Conservation (phyloP, 2,797 vertebrate species). For the Calcarius lapponicus region DNA sequence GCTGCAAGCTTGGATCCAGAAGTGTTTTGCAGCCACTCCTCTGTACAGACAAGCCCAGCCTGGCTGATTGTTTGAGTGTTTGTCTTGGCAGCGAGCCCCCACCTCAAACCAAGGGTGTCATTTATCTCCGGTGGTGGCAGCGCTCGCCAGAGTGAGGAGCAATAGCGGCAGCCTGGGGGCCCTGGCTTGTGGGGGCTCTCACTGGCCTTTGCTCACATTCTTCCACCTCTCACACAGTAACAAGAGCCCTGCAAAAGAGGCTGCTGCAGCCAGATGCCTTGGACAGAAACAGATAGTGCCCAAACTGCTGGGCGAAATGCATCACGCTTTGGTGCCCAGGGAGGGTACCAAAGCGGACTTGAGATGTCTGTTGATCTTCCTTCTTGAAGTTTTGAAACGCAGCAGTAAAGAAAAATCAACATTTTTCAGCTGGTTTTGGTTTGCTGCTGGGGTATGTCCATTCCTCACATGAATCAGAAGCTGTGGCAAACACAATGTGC, state of each 20-base stretch:
- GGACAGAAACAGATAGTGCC: not conserved
- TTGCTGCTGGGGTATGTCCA: not conserved
- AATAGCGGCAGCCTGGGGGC: not conserved
- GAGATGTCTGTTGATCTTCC: not conserved
- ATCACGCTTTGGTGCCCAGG: not conserved
- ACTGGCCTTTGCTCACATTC: not conserved
- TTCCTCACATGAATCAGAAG: conserved; percentile 29
- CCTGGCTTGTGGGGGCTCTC: not conserved
- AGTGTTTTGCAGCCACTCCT: not conserved
- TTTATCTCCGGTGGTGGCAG: not conserved
- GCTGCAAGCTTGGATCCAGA: not conserved
- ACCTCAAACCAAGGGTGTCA: not conserved
- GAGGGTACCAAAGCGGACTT: not conserved
- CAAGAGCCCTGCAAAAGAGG: not conserved
- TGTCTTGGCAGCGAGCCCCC: not conserved
- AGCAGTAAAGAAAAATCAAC: not conserved
- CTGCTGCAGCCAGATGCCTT: not conserved
- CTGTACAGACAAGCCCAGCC: not conserved
- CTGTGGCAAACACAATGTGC: conserved; percentile 26
- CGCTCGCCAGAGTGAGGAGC: not conserved
- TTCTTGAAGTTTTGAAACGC: not conserved
- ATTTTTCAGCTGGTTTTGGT: conserved; percentile 19
- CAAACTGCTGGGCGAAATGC: not conserved
- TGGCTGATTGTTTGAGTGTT: not conserved
- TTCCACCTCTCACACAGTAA: not conserved